These are phyloP conservation scores for Mobula hypostoma DNA, from an alignment of 2,113 vertebrate genomes.

Conservation along the genomic window DNA sequence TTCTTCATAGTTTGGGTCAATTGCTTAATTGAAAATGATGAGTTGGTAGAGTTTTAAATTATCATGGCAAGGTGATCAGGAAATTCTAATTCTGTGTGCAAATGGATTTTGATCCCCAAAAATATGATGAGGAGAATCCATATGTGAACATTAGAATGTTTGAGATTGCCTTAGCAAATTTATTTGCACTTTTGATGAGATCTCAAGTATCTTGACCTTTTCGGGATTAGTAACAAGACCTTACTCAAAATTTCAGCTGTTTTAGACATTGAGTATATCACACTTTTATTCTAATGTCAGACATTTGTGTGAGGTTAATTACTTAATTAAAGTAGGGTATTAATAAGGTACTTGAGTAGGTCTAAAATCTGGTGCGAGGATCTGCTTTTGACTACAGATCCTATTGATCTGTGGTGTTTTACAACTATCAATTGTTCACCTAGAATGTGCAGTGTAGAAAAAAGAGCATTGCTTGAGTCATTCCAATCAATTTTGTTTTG, in stretches of 20 bases:
- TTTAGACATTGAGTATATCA: neutral
- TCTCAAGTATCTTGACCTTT: neutral
- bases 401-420: neutral
- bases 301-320: neutral
- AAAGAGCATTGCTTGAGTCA: neutral
- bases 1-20: neutral
- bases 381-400: slow-evolving; percentile 2
- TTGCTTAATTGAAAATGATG: neutral
- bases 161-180: neutral
- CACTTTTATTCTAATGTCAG: neutral
- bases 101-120: neutral
- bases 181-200: neutral
- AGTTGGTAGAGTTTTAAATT: neutral
- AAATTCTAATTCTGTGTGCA: neutral
- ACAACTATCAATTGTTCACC: neutral
- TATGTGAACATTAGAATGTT: neutral
- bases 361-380: neutral
- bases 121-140: neutral
- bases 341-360: slow-evolving; percentile 9
- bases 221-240: neutral
- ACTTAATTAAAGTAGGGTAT: slow-evolving; percentile 16
- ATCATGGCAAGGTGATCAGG: neutral
- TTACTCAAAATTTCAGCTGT: neutral
- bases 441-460: neutral
- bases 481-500: slow-evolving; percentile 4